Base-by-base conservation (phyloP, 2,113 vertebrate species). In the Martes martes region DNA sequence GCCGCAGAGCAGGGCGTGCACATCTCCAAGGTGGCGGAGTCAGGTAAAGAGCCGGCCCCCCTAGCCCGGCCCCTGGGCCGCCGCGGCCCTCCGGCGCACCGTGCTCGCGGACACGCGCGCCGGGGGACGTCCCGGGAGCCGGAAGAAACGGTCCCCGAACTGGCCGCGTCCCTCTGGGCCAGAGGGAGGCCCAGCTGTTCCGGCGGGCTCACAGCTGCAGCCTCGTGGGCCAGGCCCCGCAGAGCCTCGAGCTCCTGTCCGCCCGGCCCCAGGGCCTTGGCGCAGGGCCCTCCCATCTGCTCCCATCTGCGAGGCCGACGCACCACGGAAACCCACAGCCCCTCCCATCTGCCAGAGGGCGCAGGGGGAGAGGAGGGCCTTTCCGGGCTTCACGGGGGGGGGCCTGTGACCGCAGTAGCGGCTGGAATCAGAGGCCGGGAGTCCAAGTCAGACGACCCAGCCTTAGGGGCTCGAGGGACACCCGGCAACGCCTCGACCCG, bases 1-100 rank as follows among this genome's bases (percentile, higher is more conserved):
- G 99, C 99, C 33, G 98, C 99, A 0, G 99, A 99, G 98, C 99
- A 99, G 98, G 99, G 99, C 0, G 99, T 99, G 95, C 99, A 99
- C 98, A 99, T 99, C 99, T 99, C 99, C 97, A 99, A 99, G 97
- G 99, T 99, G 97, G 99, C 99, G 0, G 99, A 99, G 97, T 99
- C 99, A n/a, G 99, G 99, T 99, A 98, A 99, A 97, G 76, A 6
- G 11, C 33, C 67, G 16, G 13, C 10, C 80, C 84, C 50, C 6
- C 45, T 10, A 6, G 26, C 47, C 47, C 0, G 7, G 36, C 36
- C 36, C 79, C 26, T 10, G 26, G 79, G n/a, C 85, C 7, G 57
- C 79, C 59, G 52, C 31, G n/a, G 33, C 42, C 18, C 11, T 85
- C 47, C 31, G 10, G 18, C 1, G 0, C 8, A 19, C 36, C 4